Evolutionary conservation across 2,113 vertebrate species (phyloP), one percentile per base, ranked within the genome.

Genomic region (Scatophagus argus): DNA sequence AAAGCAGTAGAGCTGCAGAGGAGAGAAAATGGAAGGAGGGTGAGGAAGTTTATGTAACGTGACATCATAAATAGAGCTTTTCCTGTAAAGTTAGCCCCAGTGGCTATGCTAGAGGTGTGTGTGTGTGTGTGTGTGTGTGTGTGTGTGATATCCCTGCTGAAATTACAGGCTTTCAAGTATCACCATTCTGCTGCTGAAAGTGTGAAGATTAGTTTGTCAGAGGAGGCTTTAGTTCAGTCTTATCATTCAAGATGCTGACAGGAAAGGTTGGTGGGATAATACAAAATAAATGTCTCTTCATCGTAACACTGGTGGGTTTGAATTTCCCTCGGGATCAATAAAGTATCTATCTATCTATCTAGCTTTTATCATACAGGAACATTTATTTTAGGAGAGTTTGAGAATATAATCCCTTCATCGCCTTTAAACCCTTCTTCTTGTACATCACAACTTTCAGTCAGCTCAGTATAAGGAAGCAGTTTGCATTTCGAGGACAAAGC

Each of bases 61-160:
- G 64, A 81, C 87, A 84, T 76, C 38, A 49, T 60, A 79, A 79
- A 59, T 61, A 34, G n/a, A 82, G 70, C 66, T 51, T 59, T n/a
- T 74, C n/a, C 77, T 12, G 39, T 60, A 83, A 77, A 79, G 61
- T 78, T 73, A n/a, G 49, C 76, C 75, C 70, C 29, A 1, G 2
- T 32, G 61, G 77, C 74, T 11, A 60, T 3, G 31, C 59, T 59
- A 11, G 70, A 63, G 23, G 70, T 62, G 5, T 46, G 38, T 52
- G 49, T 71, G 27, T 71, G 46, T 25, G 60, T 19, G 46, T 51
- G 63, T 54, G 59, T 38, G 52, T 38, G 55, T n/a, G 44, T 16
- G 5, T 32, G 47, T 34, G 61, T 11, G n/a, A 44, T 47, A 69
- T 41, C 68, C 6, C 39, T 29, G 55, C 32, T 79, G 11, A 77